A percentile compares a stretch with the other conserved stretches of the same genome.
Evolutionary conservation across 2,113 vertebrate genomes (phyloP).

Genomic region (Alosa alosa): DNA sequence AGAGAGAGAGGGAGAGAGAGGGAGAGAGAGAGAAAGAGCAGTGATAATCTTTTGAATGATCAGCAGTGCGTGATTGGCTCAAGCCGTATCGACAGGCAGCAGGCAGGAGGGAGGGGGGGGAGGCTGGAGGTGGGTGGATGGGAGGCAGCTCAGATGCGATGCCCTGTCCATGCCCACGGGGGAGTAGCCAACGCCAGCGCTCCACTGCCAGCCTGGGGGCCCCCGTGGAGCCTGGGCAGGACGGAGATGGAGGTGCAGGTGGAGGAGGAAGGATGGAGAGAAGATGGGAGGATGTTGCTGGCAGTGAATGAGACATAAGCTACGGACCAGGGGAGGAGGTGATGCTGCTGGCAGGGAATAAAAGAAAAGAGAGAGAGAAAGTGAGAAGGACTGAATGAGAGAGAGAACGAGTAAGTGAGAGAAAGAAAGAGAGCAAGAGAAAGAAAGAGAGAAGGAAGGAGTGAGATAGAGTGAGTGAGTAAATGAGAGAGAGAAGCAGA

Average conservation of each 20-base stretch:
- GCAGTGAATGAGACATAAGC: not conserved
- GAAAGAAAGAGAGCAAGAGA: not conserved
- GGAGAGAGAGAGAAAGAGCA: not conserved
- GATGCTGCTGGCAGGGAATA: not conserved
- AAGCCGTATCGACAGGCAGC: conserved; percentile 4
- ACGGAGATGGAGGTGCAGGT: not conserved
- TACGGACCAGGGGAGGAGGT: not conserved
- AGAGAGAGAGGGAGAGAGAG: not conserved
- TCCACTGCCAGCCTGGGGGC: not conserved
- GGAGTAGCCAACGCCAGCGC: not conserved
- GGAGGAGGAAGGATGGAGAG: not conserved
- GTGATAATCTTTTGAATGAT: conserved; percentile 13
- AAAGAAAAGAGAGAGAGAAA: not conserved
- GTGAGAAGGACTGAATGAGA: not conserved
- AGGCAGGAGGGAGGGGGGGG: not conserved
- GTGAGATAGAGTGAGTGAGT: too few species aligned
- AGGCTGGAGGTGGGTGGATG: not conserved
- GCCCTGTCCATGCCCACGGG: not conserved
- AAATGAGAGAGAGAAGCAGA: not conserved
- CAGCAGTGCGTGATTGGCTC: conserved; percentile 7
- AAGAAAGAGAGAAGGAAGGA: not conserved
- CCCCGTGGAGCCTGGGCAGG: not conserved
- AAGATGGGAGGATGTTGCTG: not conserved
- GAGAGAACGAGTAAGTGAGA: not conserved
- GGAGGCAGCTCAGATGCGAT: conserved; percentile 8